phyloP scores from a whole-genome alignment of 2,113 vertebrate species.

The Psammodynastes pulverulentus region DNA sequence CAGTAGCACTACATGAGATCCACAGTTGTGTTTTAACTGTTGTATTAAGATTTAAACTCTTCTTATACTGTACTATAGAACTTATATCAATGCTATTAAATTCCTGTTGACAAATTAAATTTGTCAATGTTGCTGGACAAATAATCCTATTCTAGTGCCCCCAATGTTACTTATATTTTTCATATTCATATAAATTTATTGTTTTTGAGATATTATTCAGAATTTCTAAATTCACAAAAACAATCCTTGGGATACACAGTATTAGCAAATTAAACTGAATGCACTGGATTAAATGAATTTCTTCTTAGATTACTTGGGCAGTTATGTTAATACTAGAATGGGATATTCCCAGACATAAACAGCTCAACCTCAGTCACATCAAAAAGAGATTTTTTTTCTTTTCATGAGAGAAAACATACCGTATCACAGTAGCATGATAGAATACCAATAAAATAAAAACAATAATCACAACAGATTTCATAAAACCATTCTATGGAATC shows the following conservation, averaged over 20 bases:
- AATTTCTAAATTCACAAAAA: neutral
- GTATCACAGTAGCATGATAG: neutral
- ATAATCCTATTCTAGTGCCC: neutral
- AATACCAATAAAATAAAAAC: neutral
- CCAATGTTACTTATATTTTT: neutral
- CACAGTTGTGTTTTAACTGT: neutral
- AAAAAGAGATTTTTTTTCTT: neutral
- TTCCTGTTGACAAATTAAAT: neutral
- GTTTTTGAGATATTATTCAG: neutral
- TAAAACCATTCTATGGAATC: neutral
- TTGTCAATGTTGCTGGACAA: neutral
- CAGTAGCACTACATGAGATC: neutral
- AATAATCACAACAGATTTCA: neutral
- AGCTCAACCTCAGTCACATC: neutral
- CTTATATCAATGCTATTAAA: neutral
- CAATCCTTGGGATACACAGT: neutral
- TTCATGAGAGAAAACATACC: neutral
- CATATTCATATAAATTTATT: neutral
- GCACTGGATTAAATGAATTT: neutral
- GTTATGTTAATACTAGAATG: neutral
- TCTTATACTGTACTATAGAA: neutral
- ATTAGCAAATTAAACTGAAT: neutral
- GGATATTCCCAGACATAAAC: neutral
- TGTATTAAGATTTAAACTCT: slow-evolving; percentile 4
- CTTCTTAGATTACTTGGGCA: neutral